These are phyloP conservation scores for Scrobipalpa costella DNA, from an alignment of 2,888 invertebrate species.

Conservation along the genomic window DNA sequence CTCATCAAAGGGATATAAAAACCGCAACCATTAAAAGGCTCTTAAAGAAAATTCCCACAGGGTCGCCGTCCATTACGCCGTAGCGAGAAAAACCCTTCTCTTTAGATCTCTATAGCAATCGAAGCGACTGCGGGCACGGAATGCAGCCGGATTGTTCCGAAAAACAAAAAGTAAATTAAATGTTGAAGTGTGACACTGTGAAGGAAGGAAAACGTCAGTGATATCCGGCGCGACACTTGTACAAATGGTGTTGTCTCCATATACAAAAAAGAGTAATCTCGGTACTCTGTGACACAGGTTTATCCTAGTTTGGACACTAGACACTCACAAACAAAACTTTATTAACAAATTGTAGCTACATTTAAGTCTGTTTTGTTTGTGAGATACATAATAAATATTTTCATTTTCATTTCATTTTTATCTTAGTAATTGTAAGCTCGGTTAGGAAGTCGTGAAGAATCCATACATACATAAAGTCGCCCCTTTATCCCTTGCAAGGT, in stretches of 20 bases:
- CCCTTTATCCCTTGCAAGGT: too few relatives aligned
- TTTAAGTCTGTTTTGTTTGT: too few relatives aligned
- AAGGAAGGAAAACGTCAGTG: slow-evolving; percentile 29
- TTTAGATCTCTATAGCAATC: slow-evolving; percentile 45
- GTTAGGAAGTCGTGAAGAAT: too few relatives aligned
- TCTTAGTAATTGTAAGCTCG: too few relatives aligned
- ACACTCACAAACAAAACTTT: too few relatives aligned
- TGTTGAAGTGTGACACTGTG: slow-evolving; percentile 56
- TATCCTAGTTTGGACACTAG: too few relatives aligned
- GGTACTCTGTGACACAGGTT: too few relatives aligned
- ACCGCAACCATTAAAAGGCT: slow-evolving; percentile 11
- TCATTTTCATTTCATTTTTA: too few relatives aligned
- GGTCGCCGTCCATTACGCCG: slow-evolving; percentile 19
- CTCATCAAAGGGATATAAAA: slow-evolving; percentile 21
- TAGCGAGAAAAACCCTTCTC: slow-evolving; percentile 39
- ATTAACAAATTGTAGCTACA: too few relatives aligned
- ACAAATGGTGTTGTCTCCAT: too few relatives aligned
- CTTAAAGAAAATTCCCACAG: slow-evolving; percentile 24
- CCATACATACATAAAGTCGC: too few relatives aligned
- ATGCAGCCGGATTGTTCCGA: slow-evolving; percentile 62
- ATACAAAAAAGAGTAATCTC: not conserved
- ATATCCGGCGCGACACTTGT: not conserved
- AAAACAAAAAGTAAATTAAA: slow-evolving; percentile 77
- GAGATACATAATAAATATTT: too few relatives aligned
- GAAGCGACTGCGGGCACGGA: slow-evolving; percentile 41